These are phyloP conservation scores for Lepidurus apus DNA, from an alignment of 1,140 invertebrate genomes.

Conservation along the genomic window DNA sequence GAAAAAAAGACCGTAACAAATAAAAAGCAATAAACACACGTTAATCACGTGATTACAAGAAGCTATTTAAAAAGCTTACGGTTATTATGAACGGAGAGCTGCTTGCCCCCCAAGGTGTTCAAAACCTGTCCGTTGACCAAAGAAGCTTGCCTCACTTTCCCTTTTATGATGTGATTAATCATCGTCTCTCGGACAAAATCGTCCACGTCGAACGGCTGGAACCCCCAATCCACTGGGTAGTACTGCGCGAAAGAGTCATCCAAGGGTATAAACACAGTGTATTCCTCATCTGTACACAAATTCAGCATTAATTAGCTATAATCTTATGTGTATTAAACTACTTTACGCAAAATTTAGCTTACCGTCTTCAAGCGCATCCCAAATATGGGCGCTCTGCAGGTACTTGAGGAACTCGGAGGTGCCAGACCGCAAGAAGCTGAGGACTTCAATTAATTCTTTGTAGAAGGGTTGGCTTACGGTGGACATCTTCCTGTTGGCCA, in stretches of 20 bases:
- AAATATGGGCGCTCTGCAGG: slow-evolving; percentile 54
- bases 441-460: slow-evolving; percentile 47
- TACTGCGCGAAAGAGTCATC: slow-evolving; percentile 59
- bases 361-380: slow-evolving; percentile 52
- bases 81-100: slow-evolving; percentile 48
- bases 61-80: neutral
- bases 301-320: neutral
- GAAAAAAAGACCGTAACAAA: neutral
- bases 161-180: slow-evolving; percentile 56
- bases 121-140: slow-evolving; percentile 51
- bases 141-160: slow-evolving; percentile 52
- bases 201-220: slow-evolving; percentile 60
- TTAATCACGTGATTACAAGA: neutral
- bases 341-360: slow-evolving; percentile 27
- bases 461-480: slow-evolving; percentile 32
- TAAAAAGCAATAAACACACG: neutral
- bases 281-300: slow-evolving; percentile 50
- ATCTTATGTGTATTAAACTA: neutral
- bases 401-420: slow-evolving; percentile 60
- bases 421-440: slow-evolving; percentile 55
- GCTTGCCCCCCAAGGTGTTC: slow-evolving; percentile 52
- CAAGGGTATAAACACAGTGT: slow-evolving; percentile 57
- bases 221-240: slow-evolving; percentile 64
- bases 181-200: slow-evolving; percentile 58
- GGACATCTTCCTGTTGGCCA: slow-evolving; percentile 19